A percentile compares a stretch with the other conserved stretches of the same genome.
Evolutionary conservation across 2,888 invertebrate genomes (phyloP).

Genomic region (Microctonus aethiopoides): DNA sequence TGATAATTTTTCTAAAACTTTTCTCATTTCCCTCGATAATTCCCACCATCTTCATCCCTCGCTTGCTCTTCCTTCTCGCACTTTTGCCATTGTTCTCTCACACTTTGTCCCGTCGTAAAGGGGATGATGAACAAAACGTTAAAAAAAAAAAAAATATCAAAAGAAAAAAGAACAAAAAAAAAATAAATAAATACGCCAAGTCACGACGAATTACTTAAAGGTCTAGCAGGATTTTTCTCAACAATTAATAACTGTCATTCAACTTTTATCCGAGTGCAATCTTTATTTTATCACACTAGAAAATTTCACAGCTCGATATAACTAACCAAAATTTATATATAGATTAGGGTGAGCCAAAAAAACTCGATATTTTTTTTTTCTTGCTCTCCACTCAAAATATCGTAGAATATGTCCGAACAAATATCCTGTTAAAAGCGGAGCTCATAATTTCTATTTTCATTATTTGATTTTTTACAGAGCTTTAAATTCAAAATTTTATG

Average conservation of each 20-base stretch:
- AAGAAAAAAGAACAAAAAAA: no score
- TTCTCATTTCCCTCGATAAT: constrained; percentile 23
- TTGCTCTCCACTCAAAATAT: no score
- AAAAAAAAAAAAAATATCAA: background rate
- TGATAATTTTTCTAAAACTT: constrained; percentile 17
- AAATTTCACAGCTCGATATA: background rate
- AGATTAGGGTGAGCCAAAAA: no score
- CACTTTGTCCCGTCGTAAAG: background rate
- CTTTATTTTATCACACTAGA: background rate
- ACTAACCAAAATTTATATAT: background rate
- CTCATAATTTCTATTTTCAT: no score
- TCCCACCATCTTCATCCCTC: background rate
- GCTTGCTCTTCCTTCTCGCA: no score
- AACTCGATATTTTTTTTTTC: no score
- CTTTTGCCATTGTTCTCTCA: background rate
- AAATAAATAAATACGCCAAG: constrained; percentile 22
- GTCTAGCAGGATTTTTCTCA: constrained; percentile 6
- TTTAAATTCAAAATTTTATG: no score
- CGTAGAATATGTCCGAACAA: no score
- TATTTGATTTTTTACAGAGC: no score
- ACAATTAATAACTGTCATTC: constrained; percentile 38
- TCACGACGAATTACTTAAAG: constrained; percentile 35
- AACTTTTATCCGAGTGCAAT: background rate
- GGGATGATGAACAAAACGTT: background rate
- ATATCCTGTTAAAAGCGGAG: no score